Evolutionary conservation across 2,797 vertebrate species (phyloP), one percentile per base, ranked within the genome.

Genomic region (Melanotaenia maccullochi): DNA sequence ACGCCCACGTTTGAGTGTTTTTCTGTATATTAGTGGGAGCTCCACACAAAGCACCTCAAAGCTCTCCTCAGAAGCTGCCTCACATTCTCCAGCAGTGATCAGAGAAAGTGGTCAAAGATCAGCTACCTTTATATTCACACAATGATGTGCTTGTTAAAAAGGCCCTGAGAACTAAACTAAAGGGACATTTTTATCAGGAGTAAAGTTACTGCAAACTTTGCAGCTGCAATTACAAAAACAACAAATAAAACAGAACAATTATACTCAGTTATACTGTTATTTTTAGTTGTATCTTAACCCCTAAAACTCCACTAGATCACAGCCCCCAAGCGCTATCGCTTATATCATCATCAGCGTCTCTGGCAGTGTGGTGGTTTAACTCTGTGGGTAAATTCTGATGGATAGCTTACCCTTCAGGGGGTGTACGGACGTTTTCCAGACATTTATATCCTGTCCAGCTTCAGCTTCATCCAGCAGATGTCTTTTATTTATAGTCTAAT

Each of bases 11-110:
- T 55, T 79, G 28, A 9, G 60, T 61, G 64, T 67, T 16, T 60
- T 51, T 25, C 22, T 55, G 51, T 65, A 24, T 57, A 42, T 52
- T 38, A 0, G 3, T 51, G 18, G 20, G 24, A 60, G 54, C 44
- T 76, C 40, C 70, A 60, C 28, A n/a, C 54, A 65, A 74, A 57
- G 28, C 66, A 74, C 66, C 74, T 75, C 81, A 68, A 79, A 79
- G 76, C 63, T 64, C 30, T 68, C 47, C 28, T 85, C 44, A 79
- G 64, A 79, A 84, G 79, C 61, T 47, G 22, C 25, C 47, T 62
- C n/a, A 1, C 49, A n/a, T 59, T 74, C 55, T 87, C 74, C 83
- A 73, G 79, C 51, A 24, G 61, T 3, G 42, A 85, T 81, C 76
- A 79, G 79, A 85, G 18, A 30, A 8, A 11, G 68, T 25, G 58